These are phyloP conservation scores for Agelas oroides DNA, from an alignment of 37 sponge, comb jelly and placozoan genomes.

Conservation along the genomic window DNA sequence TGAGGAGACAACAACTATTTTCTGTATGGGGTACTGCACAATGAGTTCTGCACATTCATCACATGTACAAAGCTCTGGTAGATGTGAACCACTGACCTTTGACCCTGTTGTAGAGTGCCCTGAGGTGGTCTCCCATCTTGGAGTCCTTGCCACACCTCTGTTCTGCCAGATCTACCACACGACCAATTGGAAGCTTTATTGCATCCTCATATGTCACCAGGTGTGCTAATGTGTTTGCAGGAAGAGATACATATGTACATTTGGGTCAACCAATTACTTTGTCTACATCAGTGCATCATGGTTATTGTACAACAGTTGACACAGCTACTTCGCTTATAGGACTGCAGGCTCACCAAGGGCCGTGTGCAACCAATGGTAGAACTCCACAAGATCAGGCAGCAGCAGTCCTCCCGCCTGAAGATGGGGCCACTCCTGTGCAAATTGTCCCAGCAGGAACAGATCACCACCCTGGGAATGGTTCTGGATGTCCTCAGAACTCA, in stretches of 20 bases:
- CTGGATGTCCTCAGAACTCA: constrained; percentile 36
- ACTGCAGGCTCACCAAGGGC: constrained; percentile 37
- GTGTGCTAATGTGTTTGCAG: constrained; percentile 61
- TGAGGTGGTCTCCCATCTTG: constrained; percentile 46
- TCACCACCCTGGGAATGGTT: constrained; percentile 42
- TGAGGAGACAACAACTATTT: too few species aligned
- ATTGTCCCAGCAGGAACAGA: constrained; percentile 35
- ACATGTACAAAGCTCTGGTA: too few species aligned
- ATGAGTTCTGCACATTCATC: too few species aligned
- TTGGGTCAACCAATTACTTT: too few species aligned
- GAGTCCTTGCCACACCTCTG: constrained; percentile 33
- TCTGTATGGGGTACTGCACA: too few species aligned
- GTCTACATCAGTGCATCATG: too few species aligned
- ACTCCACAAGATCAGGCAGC: constrained; percentile 84
- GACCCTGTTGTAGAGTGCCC: constrained; percentile 66
- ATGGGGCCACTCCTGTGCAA: constrained; percentile 51
- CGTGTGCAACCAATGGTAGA: constrained; percentile 87
- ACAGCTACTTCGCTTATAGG: too few species aligned
- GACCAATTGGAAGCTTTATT: constrained; percentile 46
- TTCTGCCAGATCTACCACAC: constrained; percentile 47
- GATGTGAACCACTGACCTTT: too few species aligned
- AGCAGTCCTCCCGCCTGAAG: constrained; percentile 64
- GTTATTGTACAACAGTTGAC: too few species aligned
- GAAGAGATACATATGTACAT: too few species aligned
- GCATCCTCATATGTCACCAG: constrained; percentile 67